These are phyloP conservation scores for Oscheius sp. DNA, from an alignment of 2,888 invertebrate genomes.

Conservation along the genomic window DNA sequence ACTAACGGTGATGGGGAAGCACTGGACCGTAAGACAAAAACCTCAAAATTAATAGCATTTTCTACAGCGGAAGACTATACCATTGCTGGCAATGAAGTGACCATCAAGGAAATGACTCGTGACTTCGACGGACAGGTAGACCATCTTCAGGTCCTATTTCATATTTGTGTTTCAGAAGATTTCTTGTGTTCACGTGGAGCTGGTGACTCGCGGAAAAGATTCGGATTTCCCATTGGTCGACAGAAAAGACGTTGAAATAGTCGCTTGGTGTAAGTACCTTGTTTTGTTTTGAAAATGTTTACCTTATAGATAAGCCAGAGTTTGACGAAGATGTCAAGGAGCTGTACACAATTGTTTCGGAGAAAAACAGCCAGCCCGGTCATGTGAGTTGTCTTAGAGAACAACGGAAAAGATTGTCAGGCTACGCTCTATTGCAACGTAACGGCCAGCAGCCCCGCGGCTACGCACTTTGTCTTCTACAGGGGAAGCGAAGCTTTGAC, in stretches of 20 bases:
- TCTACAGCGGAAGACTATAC: conserved; percentile 17
- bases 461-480: conserved; percentile 62
- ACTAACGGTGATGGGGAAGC: conserved; percentile 62
- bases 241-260: conserved; percentile 57
- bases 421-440: conserved; percentile 62
- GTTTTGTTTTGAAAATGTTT: background rate
- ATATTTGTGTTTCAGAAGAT: conserved; percentile 32
- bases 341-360: conserved; percentile 54
- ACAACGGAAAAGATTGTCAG: conserved; percentile 21
- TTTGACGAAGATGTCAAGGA: conserved; percentile 53
- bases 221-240: conserved; percentile 54
- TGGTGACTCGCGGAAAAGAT: conserved; percentile 38
- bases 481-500: conserved; percentile 51
- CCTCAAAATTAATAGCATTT: background rate
- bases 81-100: conserved; percentile 35
- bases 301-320: conserved; percentile 53
- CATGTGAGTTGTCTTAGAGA: background rate
- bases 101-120: conserved; percentile 20
- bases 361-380: conserved; percentile 11
- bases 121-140: conserved; percentile 27
- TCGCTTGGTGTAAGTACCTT: conserved; percentile 59
- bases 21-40: conserved; percentile 45
- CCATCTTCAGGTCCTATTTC: too few species aligned
- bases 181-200: conserved; percentile 52
- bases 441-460: conserved; percentile 61